Evolutionary conservation across 2,888 invertebrate genomes (phyloP).

Genomic region (Oeneis ivallda): DNA sequence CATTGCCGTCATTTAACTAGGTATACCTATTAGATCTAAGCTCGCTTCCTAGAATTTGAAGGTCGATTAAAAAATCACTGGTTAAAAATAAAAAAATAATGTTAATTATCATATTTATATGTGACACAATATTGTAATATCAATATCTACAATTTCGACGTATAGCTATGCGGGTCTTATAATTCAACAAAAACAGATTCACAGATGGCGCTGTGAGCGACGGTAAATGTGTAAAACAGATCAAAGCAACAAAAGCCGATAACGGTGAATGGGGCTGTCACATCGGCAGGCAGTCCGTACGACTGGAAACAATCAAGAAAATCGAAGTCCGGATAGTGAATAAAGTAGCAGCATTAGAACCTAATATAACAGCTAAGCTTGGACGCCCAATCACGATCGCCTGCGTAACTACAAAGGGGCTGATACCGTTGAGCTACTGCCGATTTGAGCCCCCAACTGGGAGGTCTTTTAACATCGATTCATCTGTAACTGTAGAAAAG

Average conservation of each 20-base stretch:
- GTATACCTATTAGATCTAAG: no score
- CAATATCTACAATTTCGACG: no score
- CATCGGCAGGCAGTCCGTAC: constrained; percentile 59
- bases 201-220: constrained; percentile 58
- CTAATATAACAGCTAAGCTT: constrained; percentile 54
- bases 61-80: no score
- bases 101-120: no score
- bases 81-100: no score
- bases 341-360: constrained; percentile 62
- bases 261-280: constrained; percentile 76
- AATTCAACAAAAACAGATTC: constrained; percentile 51
- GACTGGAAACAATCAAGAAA: constrained; percentile 58
- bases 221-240: constrained; percentile 65
- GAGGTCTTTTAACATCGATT: constrained; percentile 69
- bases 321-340: constrained; percentile 61
- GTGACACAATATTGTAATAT: no score
- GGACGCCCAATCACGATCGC: constrained; percentile 61
- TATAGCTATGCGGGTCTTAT: no score
- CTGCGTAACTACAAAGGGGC: constrained; percentile 64
- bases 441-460: constrained; percentile 74
- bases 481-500: constrained; percentile 58
- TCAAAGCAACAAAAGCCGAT: constrained; percentile 55
- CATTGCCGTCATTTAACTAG: no score
- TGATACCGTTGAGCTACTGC: constrained; percentile 69
- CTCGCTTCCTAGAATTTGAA: no score